A percentile compares a stretch with the other conserved stretches of the same genome.
These are phyloP conservation scores for Harmothoe impar DNA, from an alignment of 2,888 invertebrate species.

Conservation along the genomic window DNA sequence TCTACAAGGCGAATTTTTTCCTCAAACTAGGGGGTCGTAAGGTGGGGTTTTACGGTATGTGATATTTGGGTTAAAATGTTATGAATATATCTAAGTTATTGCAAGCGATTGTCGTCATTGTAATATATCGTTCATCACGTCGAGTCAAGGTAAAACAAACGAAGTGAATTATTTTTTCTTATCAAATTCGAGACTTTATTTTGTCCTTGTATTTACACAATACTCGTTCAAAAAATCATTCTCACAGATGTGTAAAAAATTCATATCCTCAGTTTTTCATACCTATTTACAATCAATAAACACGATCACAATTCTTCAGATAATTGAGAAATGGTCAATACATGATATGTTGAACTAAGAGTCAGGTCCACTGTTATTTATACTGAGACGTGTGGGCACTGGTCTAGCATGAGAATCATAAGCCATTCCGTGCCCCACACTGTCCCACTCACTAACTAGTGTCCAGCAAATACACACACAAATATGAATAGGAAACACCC, in stretches of 20 bases:
- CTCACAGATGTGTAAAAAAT: constrained; percentile 50
- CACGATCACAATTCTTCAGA: constrained; percentile 44
- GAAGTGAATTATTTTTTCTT: not conserved
- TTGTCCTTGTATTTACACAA: constrained; percentile 47
- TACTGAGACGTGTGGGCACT: constrained; percentile 3
- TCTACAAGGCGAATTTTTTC: too few relatives aligned
- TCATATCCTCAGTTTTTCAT: not conserved
- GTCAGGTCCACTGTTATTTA: not conserved
- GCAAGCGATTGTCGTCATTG: too few relatives aligned
- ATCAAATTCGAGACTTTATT: constrained; percentile 34
- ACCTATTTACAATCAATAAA: not conserved
- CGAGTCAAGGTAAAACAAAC: not conserved
- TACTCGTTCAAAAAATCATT: constrained; percentile 45
- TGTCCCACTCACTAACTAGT: constrained; percentile 28
- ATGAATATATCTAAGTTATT: too few relatives aligned
- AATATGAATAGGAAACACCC: not conserved
- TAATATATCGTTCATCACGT: too few relatives aligned
- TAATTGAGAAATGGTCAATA: constrained; percentile 28
- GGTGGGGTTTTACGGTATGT: too few relatives aligned
- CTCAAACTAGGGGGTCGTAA: too few relatives aligned
- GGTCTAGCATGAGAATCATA: not conserved
- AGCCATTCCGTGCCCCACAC: constrained; percentile 22
- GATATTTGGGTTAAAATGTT: too few relatives aligned
- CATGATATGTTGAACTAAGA: constrained; percentile 48
- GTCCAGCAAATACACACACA: constrained; percentile 26